Base-by-base conservation (phyloP, 2,797 vertebrate species). In the Mormyrops boulengeri region DNA sequence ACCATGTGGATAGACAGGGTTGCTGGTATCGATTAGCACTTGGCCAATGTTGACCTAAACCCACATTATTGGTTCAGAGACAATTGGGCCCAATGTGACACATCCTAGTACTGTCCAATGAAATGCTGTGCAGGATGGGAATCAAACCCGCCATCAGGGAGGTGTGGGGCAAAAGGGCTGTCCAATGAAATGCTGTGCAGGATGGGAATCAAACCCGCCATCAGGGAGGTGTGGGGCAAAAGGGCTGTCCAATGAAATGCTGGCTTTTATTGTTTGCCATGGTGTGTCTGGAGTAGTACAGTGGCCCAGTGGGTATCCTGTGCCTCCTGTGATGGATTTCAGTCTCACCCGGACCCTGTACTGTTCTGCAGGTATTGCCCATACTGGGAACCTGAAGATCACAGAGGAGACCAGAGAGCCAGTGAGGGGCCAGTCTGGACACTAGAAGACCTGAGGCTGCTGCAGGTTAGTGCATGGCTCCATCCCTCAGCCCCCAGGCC, bases 311-410 rank as follows among this genome's bases (percentile, higher is more conserved):
- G 44, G n/a, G 49, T 34, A 26, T 14, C 19, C 38, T 30, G 8
- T 30, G n/a, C 26, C 44, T 50, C 49, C n/a, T 4, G n/a, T 11
- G n/a, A 69, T 38, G 69, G 30, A 2, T 8, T 14, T 30, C 62
- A 69, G 62, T 34, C 62, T 34, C 62, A 69, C 62, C 62, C 4
- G 22, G 1, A 34, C 53, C 55, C 80, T 66, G 52, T 60, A 47
- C 77, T 44, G 47, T 14, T 87, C 57, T 55, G 30, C 69, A 87
- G 89, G 89, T 89, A 88, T 52, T 12, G 14, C 5, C 52, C 89
- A 50, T 5, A n/a, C 89, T 34, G 85, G 88, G 85, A 44, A 38
- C 11, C 49, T 1, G 60, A 55, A 77, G 50, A 50, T 26, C n/a
- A n/a, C 17, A 17, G 50, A 73, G 34, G 49, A 49, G 26, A 49